phyloP scores from a whole-genome alignment of 2,797 vertebrate genomes.

The Eulemur mongoz region DNA sequence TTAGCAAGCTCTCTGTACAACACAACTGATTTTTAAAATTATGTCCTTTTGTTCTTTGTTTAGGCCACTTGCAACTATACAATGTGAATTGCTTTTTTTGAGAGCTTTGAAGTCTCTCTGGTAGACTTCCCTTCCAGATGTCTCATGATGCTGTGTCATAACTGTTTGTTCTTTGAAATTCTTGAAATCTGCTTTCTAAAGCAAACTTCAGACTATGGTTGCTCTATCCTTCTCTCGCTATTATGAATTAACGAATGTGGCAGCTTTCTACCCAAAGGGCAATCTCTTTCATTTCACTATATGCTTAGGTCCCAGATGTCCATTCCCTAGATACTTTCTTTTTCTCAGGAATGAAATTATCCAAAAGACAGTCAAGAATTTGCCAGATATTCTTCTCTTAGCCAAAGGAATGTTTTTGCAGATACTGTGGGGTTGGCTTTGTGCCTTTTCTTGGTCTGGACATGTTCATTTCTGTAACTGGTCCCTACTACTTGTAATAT shows the following conservation, averaged over 20 bases:
- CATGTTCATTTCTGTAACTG: not conserved
- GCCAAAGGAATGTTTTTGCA: not conserved
- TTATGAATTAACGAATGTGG: not conserved
- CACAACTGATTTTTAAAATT: constrained; percentile 30
- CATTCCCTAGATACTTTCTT: not conserved
- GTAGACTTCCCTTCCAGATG: constrained; percentile 62
- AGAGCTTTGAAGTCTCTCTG: not conserved
- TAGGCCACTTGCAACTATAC: not conserved
- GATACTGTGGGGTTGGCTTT: not conserved
- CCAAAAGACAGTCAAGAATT: not conserved
- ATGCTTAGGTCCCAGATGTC: not conserved
- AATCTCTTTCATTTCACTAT: not conserved
- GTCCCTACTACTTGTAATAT: not conserved
- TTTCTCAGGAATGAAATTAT: not conserved
- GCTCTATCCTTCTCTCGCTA: not conserved
- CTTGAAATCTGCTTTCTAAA: constrained; percentile 55
- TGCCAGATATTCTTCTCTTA: not conserved
- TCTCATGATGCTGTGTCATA: constrained; percentile 42
- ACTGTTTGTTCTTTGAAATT: constrained; percentile 1
- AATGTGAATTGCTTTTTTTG: not conserved
- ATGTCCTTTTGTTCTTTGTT: not conserved
- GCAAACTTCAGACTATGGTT: not conserved
- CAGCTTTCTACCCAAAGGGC: not conserved
- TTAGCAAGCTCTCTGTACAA: not conserved
- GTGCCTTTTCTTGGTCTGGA: not conserved